Percentiles rank a stretch among this genome's conserved stretches.
phyloP scores from a whole-genome alignment of 1,140 invertebrate genomes.

The Schmidtea mediterranea region DNA sequence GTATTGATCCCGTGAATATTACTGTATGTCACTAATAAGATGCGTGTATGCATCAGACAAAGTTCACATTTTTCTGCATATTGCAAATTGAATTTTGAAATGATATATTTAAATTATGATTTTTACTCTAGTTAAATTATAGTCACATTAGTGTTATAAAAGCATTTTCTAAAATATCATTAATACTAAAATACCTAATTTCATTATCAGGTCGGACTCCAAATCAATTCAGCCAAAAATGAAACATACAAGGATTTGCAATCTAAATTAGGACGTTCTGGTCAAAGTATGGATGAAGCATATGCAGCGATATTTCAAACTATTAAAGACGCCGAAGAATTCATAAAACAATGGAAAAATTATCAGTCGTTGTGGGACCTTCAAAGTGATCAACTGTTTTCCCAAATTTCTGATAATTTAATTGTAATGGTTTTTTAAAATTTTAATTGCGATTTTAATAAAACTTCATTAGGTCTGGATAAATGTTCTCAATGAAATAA shows the following conservation, averaged over 20 bases:
- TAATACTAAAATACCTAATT: too few species aligned
- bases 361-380: constrained; percentile 96
- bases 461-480: constrained; percentile 49
- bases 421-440: too few species aligned
- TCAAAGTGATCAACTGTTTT: constrained; percentile 74
- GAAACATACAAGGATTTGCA: constrained; percentile 61
- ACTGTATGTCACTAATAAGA: too few species aligned
- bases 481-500: constrained; percentile 83
- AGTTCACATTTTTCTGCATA: too few species aligned
- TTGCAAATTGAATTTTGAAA: too few species aligned
- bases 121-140: too few species aligned
- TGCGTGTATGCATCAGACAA: too few species aligned
- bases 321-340: constrained; percentile 55
- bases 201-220: constrained; percentile 44
- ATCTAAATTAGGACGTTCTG: constrained; percentile 55
- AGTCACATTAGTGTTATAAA: too few species aligned
- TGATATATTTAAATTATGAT: too few species aligned
- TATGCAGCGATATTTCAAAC: constrained; percentile 70
- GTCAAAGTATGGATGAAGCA: constrained; percentile 46
- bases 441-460: too few species aligned
- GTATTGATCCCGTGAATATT: too few species aligned
- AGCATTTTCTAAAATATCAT: too few species aligned
- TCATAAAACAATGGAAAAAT: constrained; percentile 37
- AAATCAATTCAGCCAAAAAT: constrained; percentile 48
- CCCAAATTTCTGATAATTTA: constrained; percentile 59